Evolutionary conservation across 2,797 vertebrate genomes (phyloP), one percentile per base, ranked within the genome.

Genomic region (Macropodus opercularis): DNA sequence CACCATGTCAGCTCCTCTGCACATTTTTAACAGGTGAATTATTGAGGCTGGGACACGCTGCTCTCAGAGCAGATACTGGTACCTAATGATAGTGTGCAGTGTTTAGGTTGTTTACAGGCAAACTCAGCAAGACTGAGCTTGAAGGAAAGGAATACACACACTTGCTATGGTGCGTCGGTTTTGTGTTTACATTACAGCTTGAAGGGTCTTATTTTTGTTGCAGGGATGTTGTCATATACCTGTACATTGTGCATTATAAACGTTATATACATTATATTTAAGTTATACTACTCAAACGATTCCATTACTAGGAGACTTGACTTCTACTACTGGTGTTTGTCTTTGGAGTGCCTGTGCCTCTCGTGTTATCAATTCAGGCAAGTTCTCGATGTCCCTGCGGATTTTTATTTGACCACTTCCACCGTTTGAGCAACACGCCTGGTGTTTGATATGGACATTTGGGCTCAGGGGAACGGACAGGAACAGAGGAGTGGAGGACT

Each of bases 391-490:
- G 39, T 63, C 38, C 47, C 63, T 54, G 72, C 60, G 57, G 64
- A 63, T 65, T 76, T n/a, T 78, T 42, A 68, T 72, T 77, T 13
- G 14, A 74, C 69, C 57, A 58, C 48, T 39, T 76, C 24, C 27
- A 26, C 31, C 17, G 58, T 68, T 55, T 73, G 47, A 70, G 79
- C 75, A 66, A 63, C 57, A 23, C 26, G 27, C 41, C 26, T 62
- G 63, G 66, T 70, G 75, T 81, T 85, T 73, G 44, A 63, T 68
- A 59, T 63, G 61, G 41, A 73, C 48, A 49, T 67, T 24, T 29
- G 34, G 42, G 61, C 79, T 65, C 67, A 47, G 62, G 63, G 60
- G 64, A 57, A 63, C 35, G 53, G 53, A 63, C 53, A 63, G 14
- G 53, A 79, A 77, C 56, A 39, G 27, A 8, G 70, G 74, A 75